Base-by-base conservation (phyloP, 2,797 vertebrate species). In the Lithobates sylvaticus region DNA sequence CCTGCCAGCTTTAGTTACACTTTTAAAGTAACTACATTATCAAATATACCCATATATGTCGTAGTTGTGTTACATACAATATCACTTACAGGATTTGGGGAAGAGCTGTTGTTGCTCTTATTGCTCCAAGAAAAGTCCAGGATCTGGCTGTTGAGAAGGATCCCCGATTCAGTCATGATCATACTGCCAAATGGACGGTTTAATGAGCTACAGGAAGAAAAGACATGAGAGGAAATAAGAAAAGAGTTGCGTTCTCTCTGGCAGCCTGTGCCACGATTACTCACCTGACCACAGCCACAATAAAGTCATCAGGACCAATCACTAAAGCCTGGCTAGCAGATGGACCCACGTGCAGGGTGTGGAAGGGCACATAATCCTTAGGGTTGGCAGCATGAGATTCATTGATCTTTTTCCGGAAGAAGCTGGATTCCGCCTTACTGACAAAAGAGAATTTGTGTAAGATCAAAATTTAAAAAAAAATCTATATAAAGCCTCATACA, bases 61-160 rank as follows among this genome's bases (percentile, higher is more conserved):
- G n/a, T 9, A 23, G 7, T 26, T n/a, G 61, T 65, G 12, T 26
- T 26, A 3, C 3, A 15, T 13, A 27, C 12, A 26, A 13, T 67
- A 15, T 5, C 15, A 67, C 88, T 93, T 94, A 95, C 95, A 92
- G 4, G 91, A 78, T 88, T 93, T 93, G 96, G 84, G 78, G 91
- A 79, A 82, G 92, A 89, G 79, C 92, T 71, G 88, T 89, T 94
- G 23, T 84, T 89, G 16, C 96, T 97, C 93, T 95, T 96, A 89
- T 99, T 99, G 36, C 95, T 94, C 97, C 97, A 99, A 76, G 97
- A 98, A 91, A 99, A 99, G 91, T 97, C 98, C 91, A 98, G 90
- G 92, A 99, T 98, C 92, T 99, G 97, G 90, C 98, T 99, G 91
- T 99, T 99, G 42, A 99, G 93, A 71, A 99, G 95, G 87, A 99